Evolutionary conservation across 1,140 invertebrate genomes (phyloP), one percentile per base, ranked within the genome.

Genomic region (Euwallacea similis): DNA sequence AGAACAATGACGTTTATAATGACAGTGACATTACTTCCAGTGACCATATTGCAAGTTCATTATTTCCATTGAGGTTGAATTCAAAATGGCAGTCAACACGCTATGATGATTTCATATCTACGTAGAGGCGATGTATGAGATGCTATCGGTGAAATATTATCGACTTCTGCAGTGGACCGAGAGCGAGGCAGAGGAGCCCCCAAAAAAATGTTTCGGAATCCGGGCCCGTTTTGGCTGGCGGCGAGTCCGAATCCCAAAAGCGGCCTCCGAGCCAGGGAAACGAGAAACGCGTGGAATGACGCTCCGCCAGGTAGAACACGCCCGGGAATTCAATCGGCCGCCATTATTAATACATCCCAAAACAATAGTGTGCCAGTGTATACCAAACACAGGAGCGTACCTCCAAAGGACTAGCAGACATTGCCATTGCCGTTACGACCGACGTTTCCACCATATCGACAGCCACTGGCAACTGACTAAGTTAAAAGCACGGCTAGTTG

Each of bases 301-400:
- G 75, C 72, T 69, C 71, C 59, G 72, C 75, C 76, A 77, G 76
- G 76, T 77, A 77, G 75, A 76, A 77, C 72, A 76, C 75, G 72
- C 73, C 72, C 47, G 67, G 75, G 76, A 77, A 77, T 77, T 75
- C 76, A 76, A 77, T 77, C 76, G 76, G 76, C 69, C 62, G 76
- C 74, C 72, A 77, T 77, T 76, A 77, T 77, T 77, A 77, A 77
- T 77, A 73, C 74, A 75, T 71, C 58, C 71, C 71, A 68, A 68
- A 74, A 74, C 73, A 74, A 74, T 74, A 71, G 67, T 62, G 64
- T 63, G 64, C 58, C 62, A 65, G 68, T 54, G 67, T 60, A 59
- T 67, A 58, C 42, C 53, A 33, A 43, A 43, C 21, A 66, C 65
- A 66, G 65, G 11, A 54, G 65, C 55, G 65, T 66, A 15, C 59